Evolutionary conservation across 2,888 invertebrate genomes (phyloP), one percentile per base, ranked within the genome.

Genomic region (Cantharis rufa): DNA sequence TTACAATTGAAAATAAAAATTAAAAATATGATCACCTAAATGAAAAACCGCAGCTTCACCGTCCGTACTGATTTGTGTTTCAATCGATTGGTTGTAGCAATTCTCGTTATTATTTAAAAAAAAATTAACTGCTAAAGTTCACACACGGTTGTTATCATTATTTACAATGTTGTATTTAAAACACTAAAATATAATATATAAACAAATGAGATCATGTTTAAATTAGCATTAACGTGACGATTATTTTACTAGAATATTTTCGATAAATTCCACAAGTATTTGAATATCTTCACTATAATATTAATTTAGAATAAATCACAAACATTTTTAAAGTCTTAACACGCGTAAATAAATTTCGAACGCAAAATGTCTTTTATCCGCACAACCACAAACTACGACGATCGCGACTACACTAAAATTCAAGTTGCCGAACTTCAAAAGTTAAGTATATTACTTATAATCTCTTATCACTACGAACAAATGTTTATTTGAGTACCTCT

Each of bases 141-240:
- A 66, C 64, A 66, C 24, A 66, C 64, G 1, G 21, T n/a, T 66
- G 21, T 66, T 66, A 66, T 66, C 64, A n/a, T 28, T 28, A 28
- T 24, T 66, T n/a, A n/a, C 18, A 71, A 71, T 62, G n/a, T 32
- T 24, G 13, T n/a, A n/a, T 48, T 13, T 32, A 32, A 32, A 13
- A 3, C 11, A 28, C 24, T 24, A 62, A 16, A 62, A 62, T 71
- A 21, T 24, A 24, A 71, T n/a, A 62, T 71, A 21, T 24, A 62
- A 71, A 21, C 62, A 48, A 72, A 63, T 72, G 70, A 73, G 70
- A 77, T 73, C 76, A 77, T 66, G 21, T 32, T 68, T 74, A 74
- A 74, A 77, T 73, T 73, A 68, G n/a, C n/a, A 48, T n/a, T 48
- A n/a, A 48, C 13, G n/a, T 7, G 7, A 48, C 9, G 48, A 48